A percentile compares a stretch with the other conserved stretches of the same genome.
phyloP scores from a whole-genome alignment of 2,888 invertebrate genomes.

The Melanostoma scalare region DNA sequence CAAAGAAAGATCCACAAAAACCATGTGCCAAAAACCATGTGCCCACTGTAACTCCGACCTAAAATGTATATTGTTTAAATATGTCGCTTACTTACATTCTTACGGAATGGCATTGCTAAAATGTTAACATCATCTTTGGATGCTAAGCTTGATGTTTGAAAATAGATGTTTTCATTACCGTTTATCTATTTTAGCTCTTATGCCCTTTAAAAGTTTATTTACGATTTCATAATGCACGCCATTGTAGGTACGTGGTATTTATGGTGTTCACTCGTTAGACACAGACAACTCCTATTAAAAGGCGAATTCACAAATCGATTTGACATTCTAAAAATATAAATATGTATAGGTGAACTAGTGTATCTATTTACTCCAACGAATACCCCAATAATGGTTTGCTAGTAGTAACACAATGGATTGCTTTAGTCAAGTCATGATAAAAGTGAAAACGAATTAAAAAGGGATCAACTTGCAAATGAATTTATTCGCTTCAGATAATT shows the following conservation, averaged over 20 bases:
- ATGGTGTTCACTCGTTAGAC: too few species aligned
- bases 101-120: too few species aligned
- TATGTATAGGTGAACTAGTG: neutral
- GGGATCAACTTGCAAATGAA: slow-evolving; percentile 46
- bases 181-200: slow-evolving; percentile 5
- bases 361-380: neutral
- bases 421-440: slow-evolving; percentile 6
- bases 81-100: too few species aligned
- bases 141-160: slow-evolving; percentile 1
- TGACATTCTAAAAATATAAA: neutral
- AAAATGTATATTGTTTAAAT: too few species aligned
- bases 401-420: neutral
- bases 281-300: neutral
- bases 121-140: too few species aligned
- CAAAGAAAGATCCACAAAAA: too few species aligned
- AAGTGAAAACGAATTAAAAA: slow-evolving; percentile 32
- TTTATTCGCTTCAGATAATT: slow-evolving; percentile 47
- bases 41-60: too few species aligned
- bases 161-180: neutral
- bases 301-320: slow-evolving; percentile 12
- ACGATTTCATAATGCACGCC: slow-evolving; percentile 1
- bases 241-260: neutral
- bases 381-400: too few species aligned
- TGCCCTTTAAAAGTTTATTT: slow-evolving; percentile 7
- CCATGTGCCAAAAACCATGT: too few species aligned